Conservation (phyloP, 2,888 invertebrate species). For the Arenicola marina region DNA sequence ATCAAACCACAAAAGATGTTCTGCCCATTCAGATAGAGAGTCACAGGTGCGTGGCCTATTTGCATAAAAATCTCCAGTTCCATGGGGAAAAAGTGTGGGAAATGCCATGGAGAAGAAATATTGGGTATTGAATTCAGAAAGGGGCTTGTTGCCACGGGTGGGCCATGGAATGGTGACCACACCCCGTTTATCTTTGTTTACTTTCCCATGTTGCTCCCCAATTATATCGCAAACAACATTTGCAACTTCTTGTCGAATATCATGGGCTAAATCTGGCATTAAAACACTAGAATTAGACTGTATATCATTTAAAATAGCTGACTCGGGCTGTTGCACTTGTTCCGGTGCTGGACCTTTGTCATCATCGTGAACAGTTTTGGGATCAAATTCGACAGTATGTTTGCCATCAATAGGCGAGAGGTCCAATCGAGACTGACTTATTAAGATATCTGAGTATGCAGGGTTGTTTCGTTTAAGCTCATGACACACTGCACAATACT, state of each 20-base stretch:
- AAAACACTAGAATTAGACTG: conserved; percentile 5
- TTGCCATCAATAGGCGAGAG: too few relatives aligned
- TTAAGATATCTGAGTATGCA: too few relatives aligned
- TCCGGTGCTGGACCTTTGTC: conserved; percentile 5
- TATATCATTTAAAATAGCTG: background rate
- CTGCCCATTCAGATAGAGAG: conserved; percentile 18
- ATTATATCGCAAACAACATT: background rate
- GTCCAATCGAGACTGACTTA: too few relatives aligned
- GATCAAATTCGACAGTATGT: conserved; percentile 3
- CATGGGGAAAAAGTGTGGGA: conserved; percentile 33
- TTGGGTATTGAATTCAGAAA: conserved; percentile 33
- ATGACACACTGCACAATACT: too few relatives aligned
- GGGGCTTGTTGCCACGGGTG: conserved; percentile 24
- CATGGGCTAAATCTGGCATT: background rate
- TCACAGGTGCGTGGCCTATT: conserved; percentile 10
- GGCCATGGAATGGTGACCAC: conserved; percentile 12
- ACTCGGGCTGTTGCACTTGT: background rate
- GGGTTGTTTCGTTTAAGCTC: too few relatives aligned
- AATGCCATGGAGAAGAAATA: conserved; percentile 34
- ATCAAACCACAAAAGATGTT: conserved; percentile 21
- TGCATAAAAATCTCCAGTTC: conserved; percentile 29
- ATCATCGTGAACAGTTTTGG: background rate
- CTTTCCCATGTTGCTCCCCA: background rate
- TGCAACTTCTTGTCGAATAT: conserved; percentile 5
- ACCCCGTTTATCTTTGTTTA: background rate